Evolutionary conservation across 2,797 vertebrate genomes (phyloP).

Genomic region (Rhabdomys pumilio): DNA sequence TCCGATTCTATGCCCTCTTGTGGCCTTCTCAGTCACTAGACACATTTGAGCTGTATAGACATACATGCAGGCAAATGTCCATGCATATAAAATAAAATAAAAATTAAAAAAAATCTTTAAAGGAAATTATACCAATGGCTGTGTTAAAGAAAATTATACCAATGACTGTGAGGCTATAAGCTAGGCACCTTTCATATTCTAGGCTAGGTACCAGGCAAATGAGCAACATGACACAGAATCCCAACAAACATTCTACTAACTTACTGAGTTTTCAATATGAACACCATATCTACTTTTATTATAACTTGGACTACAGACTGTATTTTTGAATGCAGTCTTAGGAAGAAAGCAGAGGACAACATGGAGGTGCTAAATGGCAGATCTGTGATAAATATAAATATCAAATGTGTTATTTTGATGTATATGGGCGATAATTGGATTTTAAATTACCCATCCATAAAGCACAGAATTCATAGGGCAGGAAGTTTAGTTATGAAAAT

Average conservation of each 20-base stretch:
- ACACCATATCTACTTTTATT: neutral
- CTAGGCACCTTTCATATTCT: neutral
- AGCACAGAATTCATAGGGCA: conserved; percentile 75
- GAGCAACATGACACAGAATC: neutral
- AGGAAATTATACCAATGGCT: too few species aligned
- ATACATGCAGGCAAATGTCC: neutral
- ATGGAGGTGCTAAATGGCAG: conserved; percentile 82
- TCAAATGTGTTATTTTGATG: conserved; percentile 85
- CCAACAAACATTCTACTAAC: neutral
- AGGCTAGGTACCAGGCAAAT: neutral
- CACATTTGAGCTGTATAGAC: neutral
- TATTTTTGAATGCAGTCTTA: conserved; percentile 68
- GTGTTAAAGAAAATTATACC: neutral
- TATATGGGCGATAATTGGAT: conserved; percentile 82
- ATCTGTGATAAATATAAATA: conserved; percentile 84
- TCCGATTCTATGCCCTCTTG: neutral
- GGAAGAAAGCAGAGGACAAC: conserved; percentile 67
- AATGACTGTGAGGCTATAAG: neutral
- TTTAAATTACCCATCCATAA: conserved; percentile 80
- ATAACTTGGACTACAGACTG: neutral
- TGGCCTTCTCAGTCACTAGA: neutral
- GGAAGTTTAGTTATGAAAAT: conserved; percentile 79
- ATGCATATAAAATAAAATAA: neutral
- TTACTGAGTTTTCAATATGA: neutral
- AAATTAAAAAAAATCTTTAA: neutral